Evolutionary conservation across 2,113 vertebrate genomes (phyloP).

Genomic region (Tenrec ecaudatus): DNA sequence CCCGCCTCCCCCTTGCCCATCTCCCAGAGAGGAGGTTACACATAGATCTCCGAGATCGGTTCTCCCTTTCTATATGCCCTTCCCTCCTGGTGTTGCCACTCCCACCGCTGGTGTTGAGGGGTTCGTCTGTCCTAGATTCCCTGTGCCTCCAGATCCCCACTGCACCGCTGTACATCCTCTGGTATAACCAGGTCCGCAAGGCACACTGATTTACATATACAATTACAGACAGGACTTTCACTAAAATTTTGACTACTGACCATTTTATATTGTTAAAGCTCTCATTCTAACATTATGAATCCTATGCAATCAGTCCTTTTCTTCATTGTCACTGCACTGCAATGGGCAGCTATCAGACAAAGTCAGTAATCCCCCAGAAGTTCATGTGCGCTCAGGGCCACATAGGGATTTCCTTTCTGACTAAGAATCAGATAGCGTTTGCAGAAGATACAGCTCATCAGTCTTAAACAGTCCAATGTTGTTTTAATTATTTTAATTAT

Average conservation of each 20-base stretch:
- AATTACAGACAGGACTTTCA: neutral
- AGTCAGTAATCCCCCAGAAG: neutral
- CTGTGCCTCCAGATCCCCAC: too few relatives aligned
- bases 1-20: too few relatives aligned
- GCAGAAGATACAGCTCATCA: neutral
- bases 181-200: too few relatives aligned
- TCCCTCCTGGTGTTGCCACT: too few relatives aligned
- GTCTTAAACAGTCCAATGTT: conserved; percentile 33
- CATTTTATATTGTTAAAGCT: neutral
- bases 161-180: too few relatives aligned
- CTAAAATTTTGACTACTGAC: conserved; percentile 32
- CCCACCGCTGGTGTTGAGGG: too few relatives aligned
- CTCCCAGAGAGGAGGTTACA: too few relatives aligned
- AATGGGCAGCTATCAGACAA: conserved; percentile 24
- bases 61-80: too few relatives aligned
- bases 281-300: neutral
- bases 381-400: neutral
- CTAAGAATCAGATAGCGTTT: conserved; percentile 51
- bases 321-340: neutral
- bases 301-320: neutral
- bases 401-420: neutral
- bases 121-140: too few relatives aligned
- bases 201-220: neutral
- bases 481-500: conserved; percentile 75
- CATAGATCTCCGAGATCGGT: too few relatives aligned